These are phyloP conservation scores for Sardina pilchardus DNA, from an alignment of 2,113 vertebrate species.

Conservation along the genomic window DNA sequence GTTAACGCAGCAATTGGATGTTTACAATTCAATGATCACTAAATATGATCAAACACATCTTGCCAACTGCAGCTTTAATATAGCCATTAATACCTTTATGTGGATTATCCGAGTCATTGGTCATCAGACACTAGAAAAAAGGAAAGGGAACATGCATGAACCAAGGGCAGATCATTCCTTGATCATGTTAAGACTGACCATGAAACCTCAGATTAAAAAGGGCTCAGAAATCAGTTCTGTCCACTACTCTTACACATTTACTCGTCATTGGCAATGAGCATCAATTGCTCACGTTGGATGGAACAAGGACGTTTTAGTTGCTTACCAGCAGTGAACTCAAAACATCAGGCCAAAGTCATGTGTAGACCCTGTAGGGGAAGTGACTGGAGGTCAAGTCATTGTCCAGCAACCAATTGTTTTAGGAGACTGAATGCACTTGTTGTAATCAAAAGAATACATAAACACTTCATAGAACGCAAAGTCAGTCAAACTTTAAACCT, in stretches of 20 bases:
- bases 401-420: not conserved
- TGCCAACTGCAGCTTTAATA: not conserved
- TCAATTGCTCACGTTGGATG: not conserved
- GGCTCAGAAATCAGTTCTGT: conserved; percentile 75
- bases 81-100: not conserved
- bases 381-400: not conserved
- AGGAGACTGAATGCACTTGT: not conserved
- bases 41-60: no score
- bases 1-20: no score
- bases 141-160: not conserved
- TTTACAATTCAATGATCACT: no score
- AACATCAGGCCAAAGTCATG: not conserved
- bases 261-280: conserved; percentile 56
- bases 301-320: not conserved
- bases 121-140: not conserved
- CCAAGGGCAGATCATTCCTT: not conserved
- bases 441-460: not conserved
- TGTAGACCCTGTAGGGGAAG: not conserved
- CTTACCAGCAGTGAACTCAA: not conserved
- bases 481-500: no score
- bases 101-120: not conserved
- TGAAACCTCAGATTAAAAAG: conserved; percentile 57
- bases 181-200: no score
- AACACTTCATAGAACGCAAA: not conserved
- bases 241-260: conserved; percentile 71